These are phyloP conservation scores for Notiomystis cincta DNA, from an alignment of 2,113 vertebrate genomes.

Conservation along the genomic window DNA sequence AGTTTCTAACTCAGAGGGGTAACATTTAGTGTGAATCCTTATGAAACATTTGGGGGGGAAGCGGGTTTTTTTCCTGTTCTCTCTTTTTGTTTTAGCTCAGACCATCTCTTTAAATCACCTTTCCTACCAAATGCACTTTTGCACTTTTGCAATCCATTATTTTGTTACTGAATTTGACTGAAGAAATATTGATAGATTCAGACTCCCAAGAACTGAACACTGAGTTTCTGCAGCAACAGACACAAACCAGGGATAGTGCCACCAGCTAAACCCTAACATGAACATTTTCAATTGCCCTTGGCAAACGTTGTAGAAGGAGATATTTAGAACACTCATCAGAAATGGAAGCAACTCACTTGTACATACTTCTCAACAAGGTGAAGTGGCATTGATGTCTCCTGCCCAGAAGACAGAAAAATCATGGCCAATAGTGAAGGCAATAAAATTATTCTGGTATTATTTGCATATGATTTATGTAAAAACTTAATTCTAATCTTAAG, in stretches of 20 bases:
- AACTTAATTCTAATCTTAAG: not conserved
- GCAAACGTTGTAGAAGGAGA: not conserved
- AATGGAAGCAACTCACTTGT: not conserved
- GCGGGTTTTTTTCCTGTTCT: accelerated
- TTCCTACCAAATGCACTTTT: not conserved
- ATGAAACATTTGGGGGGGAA: accelerated
- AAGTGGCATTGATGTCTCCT: not conserved
- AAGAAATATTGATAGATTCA: not conserved
- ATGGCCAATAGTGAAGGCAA: not conserved
- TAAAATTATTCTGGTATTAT: not conserved
- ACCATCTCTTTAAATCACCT: not conserved
- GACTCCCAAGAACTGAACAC: not conserved
- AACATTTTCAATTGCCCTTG: not conserved
- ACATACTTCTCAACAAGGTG: not conserved
- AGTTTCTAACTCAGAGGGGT: not conserved
- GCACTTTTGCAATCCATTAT: not conserved
- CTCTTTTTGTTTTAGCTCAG: not conserved
- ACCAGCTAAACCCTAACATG: not conserved
- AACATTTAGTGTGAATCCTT: not conserved
- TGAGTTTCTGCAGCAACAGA: not conserved
- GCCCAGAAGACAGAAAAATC: not conserved
- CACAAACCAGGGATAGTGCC: not conserved
- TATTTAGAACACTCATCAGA: not conserved
- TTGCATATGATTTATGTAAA: not conserved
- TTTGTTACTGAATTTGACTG: not conserved